Evolutionary conservation across 2,888 invertebrate species (phyloP).

Genomic region (Stenichneumon culpator): DNA sequence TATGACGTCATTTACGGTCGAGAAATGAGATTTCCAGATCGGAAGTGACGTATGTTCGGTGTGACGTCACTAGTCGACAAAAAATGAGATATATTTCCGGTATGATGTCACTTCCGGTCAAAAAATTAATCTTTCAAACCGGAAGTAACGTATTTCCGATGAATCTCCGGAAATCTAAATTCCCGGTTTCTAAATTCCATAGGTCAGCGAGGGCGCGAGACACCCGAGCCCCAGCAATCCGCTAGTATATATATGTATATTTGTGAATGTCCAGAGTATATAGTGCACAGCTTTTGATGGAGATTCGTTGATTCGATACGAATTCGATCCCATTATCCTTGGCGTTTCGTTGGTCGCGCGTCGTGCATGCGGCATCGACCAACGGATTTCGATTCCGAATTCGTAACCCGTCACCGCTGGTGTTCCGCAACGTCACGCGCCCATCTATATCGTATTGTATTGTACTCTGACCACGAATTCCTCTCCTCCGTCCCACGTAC

Average conservation of each 20-base stretch:
- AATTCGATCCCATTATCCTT: slow-evolving; percentile 67
- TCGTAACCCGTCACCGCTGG: slow-evolving; percentile 66
- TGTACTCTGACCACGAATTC: slow-evolving; percentile 70
- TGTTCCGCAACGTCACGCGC: slow-evolving; percentile 68
- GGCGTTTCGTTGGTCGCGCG: slow-evolving; percentile 60
- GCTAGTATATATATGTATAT: slow-evolving; percentile 12
- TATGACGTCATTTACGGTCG: too few relatives aligned
- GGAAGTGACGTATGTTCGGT: background rate
- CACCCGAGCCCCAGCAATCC: background rate
- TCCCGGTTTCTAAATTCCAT: background rate
- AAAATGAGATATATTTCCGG: too few relatives aligned
- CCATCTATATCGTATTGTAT: slow-evolving; percentile 59
- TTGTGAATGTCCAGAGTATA: slow-evolving; percentile 38
- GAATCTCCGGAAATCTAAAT: background rate
- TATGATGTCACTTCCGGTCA: too few relatives aligned
- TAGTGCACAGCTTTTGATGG: slow-evolving; percentile 51
- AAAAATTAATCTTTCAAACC: background rate
- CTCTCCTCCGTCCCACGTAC: slow-evolving; percentile 66
- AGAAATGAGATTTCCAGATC: too few relatives aligned
- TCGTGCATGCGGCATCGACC: slow-evolving; percentile 61
- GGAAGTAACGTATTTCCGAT: background rate
- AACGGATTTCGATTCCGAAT: slow-evolving; percentile 70
- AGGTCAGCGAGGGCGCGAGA: background rate
- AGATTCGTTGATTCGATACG: slow-evolving; percentile 65
- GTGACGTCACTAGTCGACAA: too few relatives aligned